Evolutionary conservation across 2,113 vertebrate species (phyloP).

Genomic region (Pycnonotus jocosus): DNA sequence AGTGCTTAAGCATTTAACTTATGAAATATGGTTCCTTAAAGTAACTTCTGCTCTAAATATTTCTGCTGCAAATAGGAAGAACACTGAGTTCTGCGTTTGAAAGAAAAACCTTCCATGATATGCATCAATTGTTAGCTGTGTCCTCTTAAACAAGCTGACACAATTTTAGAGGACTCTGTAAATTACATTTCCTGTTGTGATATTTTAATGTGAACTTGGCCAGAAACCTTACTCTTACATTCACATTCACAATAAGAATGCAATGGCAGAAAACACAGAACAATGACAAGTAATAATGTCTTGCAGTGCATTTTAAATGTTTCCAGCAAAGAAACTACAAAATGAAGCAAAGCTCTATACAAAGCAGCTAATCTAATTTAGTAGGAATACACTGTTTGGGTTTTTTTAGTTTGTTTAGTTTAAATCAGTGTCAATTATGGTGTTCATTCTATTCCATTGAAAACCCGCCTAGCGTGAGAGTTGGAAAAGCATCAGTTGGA

Average conservation of each 20-base stretch:
- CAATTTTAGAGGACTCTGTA: neutral
- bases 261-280: neutral
- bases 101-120: neutral
- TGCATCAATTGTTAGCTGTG: neutral
- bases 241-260: slow-evolving; percentile 5
- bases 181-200: slow-evolving; percentile 1
- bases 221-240: neutral
- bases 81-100: neutral
- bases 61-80: neutral
- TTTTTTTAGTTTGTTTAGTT: neutral
- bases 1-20: neutral
- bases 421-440: neutral
- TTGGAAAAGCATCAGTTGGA: neutral
- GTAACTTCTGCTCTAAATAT: neutral
- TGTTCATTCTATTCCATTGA: slow-evolving; percentile 4
- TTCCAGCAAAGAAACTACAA: neutral
- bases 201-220: slow-evolving; percentile 6
- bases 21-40: neutral
- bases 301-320: neutral
- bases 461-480: neutral
- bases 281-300: neutral
- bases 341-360: neutral
- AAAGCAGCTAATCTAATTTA: neutral
- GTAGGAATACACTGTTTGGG: neutral
- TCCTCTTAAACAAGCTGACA: neutral